Conservation (phyloP, 2,113 vertebrate genomes). For the Abramis brama region DNA sequence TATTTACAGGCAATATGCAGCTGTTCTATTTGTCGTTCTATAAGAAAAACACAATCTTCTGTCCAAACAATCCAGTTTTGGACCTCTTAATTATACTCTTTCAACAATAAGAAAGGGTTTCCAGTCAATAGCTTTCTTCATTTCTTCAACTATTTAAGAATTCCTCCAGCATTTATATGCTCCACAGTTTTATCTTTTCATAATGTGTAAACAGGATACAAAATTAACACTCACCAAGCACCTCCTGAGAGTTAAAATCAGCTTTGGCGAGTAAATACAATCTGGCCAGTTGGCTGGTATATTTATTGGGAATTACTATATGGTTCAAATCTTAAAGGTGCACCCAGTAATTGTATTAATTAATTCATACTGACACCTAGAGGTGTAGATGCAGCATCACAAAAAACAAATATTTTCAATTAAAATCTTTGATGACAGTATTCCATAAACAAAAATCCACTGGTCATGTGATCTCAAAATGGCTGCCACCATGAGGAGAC, state of each 20-base stretch:
- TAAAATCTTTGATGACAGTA: not conserved
- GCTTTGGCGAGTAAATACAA: conserved; percentile 6
- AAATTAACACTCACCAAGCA: not conserved
- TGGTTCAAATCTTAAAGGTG: not conserved
- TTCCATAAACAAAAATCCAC: not conserved
- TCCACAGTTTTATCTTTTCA: not conserved
- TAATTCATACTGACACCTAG: not conserved
- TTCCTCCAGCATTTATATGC: not conserved
- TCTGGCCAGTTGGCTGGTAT: conserved; percentile 15
- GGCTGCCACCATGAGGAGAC: not conserved
- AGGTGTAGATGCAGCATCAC: not conserved
- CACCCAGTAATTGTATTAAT: not conserved
- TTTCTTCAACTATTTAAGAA: not conserved
- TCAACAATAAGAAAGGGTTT: not conserved
- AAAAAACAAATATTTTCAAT: not conserved
- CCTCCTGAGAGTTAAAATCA: not conserved
- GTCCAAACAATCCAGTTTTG: conserved; percentile 19
- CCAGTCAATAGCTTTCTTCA: not conserved
- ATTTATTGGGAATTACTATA: not conserved
- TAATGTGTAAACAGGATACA: not conserved
- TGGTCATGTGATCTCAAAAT: not conserved
- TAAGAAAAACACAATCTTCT: not conserved
- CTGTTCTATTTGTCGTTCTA: not conserved
- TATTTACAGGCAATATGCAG: conserved; percentile 25
- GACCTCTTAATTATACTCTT: conserved; percentile 4